Evolutionary conservation across 37 sponge, comb jelly and placozoan genomes (phyloP).

Genomic region (Cladorhizidae sp.): DNA sequence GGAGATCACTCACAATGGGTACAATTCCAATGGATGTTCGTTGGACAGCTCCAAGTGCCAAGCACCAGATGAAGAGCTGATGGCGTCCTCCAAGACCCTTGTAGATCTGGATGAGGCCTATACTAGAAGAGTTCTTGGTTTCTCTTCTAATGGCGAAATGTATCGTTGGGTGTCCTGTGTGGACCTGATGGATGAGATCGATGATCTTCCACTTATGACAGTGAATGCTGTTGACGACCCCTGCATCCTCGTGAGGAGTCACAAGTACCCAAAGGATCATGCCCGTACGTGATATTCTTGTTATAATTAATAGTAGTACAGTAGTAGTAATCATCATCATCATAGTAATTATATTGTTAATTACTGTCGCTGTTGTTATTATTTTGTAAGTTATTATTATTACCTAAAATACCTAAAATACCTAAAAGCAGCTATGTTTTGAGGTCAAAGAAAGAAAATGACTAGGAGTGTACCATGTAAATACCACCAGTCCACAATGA

Average conservation of each 20-base stretch:
- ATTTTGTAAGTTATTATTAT: neutral
- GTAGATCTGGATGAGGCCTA: constrained; percentile 64
- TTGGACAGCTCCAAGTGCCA: constrained; percentile 12
- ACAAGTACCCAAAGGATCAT: constrained; percentile 39
- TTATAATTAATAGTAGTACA: too few relatives aligned
- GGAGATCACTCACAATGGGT: constrained; percentile 26
- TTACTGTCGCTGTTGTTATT: neutral
- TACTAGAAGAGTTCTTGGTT: constrained; percentile 68
- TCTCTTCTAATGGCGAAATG: constrained; percentile 51
- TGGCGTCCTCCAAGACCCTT: constrained; percentile 25
- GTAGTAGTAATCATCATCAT: too few relatives aligned
- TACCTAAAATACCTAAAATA: too few relatives aligned
- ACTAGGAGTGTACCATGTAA: too few relatives aligned
- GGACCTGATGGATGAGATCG: constrained; percentile 40
- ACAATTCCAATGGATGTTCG: constrained; percentile 63
- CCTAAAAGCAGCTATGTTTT: too few relatives aligned
- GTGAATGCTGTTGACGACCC: constrained; percentile 89
- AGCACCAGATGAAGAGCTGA: constrained; percentile 28
- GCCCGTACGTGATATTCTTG: constrained; percentile 52
- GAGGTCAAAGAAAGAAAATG: too few relatives aligned
- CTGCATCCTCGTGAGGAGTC: constrained; percentile 41
- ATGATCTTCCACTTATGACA: constrained; percentile 70
- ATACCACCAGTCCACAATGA: too few relatives aligned
- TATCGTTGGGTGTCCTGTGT: constrained; percentile 44
- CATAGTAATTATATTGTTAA: neutral